Base-by-base conservation (phyloP, 2,888 invertebrate species). In the Empis livida region DNA sequence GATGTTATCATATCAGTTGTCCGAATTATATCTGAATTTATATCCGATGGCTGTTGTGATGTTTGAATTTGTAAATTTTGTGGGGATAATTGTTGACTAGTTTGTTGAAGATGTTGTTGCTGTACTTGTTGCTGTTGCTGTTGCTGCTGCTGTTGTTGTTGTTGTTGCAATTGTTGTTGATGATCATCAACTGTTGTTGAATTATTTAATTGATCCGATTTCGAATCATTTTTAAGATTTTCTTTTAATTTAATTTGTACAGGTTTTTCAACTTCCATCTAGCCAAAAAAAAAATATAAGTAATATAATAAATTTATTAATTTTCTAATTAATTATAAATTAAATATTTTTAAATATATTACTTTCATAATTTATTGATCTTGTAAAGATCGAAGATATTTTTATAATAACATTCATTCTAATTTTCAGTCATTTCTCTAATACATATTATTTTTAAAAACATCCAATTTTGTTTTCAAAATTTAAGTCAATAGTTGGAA, bases 261-360 rank as follows among this genome's bases (percentile, higher is more conserved):
- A 35, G 13, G 8, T 35, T 35, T 35, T 35, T 35, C 35, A 55
- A 57, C 54, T 62, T 67, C 67, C 65, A 66, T 66, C 65, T 66
- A n/a, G 62, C 59, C 63, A 64, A 55, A 58, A 55, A 48, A 55
- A 56, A 63, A 60, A 62, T 57, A 56, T 32, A 27, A 6, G 9
- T 27, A 27, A 8, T n/a, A n/a, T n/a, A n/a, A n/a, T n/a, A n/a
- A n/a, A n/a, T n/a, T n/a, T n/a, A n/a, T n/a, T n/a, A n/a, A n/a
- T n/a, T n/a, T n/a, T n/a, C n/a, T n/a, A n/a, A n/a, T n/a, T n/a
- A n/a, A n/a, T n/a, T n/a, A n/a, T n/a, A n/a, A n/a, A n/a, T n/a
- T n/a, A n/a, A n/a, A n/a, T n/a, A n/a, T n/a, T n/a, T n/a, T n/a
- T n/a, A n/a, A n/a, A n/a, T n/a, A n/a, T n/a, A n/a, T n/a, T n/a